Evolutionary conservation across 2,113 vertebrate genomes (phyloP), one percentile per base, ranked within the genome.

Genomic region (Thunnus maccoyii): DNA sequence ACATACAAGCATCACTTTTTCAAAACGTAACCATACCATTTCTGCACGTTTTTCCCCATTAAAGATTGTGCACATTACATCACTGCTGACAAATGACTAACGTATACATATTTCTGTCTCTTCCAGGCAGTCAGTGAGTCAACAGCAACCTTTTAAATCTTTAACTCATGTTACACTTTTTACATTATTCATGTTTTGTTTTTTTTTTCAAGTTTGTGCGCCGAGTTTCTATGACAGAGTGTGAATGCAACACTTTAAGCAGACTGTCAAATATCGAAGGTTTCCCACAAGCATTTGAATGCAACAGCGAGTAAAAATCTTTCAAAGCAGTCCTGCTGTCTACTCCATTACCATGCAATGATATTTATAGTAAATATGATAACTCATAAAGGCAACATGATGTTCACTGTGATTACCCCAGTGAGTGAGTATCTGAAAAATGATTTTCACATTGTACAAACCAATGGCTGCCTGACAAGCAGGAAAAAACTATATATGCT

Each of bases 281-380:
- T 22, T 22, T 73, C 13, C 18, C 47, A 51, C 13, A n/a, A 25
- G 71, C 30, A 52, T 25, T 30, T n/a, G 55, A 57, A 71, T 36
- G 32, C 54, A 72, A 30, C 9, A 71, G 20, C n/a, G 51, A 57
- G 51, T 22, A 76, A 18, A 65, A 69, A 70, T 11, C 54, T 2
- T 27, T 48, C 36, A 56, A 56, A 16, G 48, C 25, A 1, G 0
- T 25, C 0, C n/a, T 48, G 54, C 60, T 62, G 69, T 3, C 50
- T 32, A 8, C 3, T 13, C 14, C 8, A 16, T 58, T 27, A 36
- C 10, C 12, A 30, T 18, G 32, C n/a, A 44, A n/a, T 76, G 61
- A 5, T 25, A 62, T 48, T 65, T 44, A 32, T 51, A 85, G 66
- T 64, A 46, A 54, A 44, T 61, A 30, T 0, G 62, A 68, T 52